Evolutionary conservation across 2,888 invertebrate species (phyloP), one percentile per base, ranked within the genome.

Genomic region (Parascotia fuliginaria): DNA sequence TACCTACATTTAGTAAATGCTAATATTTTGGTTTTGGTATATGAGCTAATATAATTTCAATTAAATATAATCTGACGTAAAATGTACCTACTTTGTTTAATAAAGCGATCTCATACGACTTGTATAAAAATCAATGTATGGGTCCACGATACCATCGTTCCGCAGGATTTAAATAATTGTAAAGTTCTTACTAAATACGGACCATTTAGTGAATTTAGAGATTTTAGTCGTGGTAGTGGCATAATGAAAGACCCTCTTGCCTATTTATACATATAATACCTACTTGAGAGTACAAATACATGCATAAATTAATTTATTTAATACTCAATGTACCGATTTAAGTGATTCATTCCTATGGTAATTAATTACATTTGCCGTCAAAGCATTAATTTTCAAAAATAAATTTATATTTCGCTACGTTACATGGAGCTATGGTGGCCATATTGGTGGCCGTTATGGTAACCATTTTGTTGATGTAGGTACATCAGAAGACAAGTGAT

Each of bases 161-260:
- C 51, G 50, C 65, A 37, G 59, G 49, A 55, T 68, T 73, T 59
- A 67, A n/a, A 57, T 19, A 19, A 19, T 19, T 72, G 55, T 76
- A 75, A 69, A 72, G 65, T 73, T 79, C 75, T 77, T 64, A 61
- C 59, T 79, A 77, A 79, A 84, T 78, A 84, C 70, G 88, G 88
- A 88, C 87, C 88, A 88, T 85, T 83, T 83, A 87, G 81, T 80
- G 65, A 81, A 62, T 62, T 78, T 86, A 86, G 81, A 58, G 31
- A 42, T 58, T 65, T 70, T 83, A 82, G 79, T 70, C 63, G 53
- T 68, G 63, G 73, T 82, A 85, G 79, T 67, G 60, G 69, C 75
- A 72, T 74, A 64, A 70, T 42, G 51, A 66, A 55, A 66, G 53
- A 64, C 49, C 57, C 70, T n/a, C 60, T 75, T 73, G 75, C 72